phyloP scores from a whole-genome alignment of 2,888 invertebrate genomes.

The Cosmopolites sordidus region DNA sequence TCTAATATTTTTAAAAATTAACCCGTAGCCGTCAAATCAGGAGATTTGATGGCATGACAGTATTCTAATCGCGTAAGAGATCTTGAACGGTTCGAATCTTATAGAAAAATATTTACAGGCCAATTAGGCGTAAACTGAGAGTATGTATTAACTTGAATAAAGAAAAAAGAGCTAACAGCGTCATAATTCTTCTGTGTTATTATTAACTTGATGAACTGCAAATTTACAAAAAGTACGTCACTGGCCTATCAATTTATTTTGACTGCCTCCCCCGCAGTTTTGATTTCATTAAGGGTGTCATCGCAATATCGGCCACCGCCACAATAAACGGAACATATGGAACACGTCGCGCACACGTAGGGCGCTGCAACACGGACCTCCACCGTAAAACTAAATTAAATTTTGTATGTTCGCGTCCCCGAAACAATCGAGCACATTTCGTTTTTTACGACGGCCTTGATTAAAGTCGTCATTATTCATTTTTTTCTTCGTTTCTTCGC shows the following conservation, averaged over 20 bases:
- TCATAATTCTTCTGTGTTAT: no score
- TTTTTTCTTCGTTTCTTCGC: slow-evolving; percentile 9
- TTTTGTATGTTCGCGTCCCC: slow-evolving; percentile 43
- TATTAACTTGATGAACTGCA: no score
- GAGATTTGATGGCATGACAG: no score
- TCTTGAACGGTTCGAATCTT: no score
- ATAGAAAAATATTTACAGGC: no score
- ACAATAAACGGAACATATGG: slow-evolving; percentile 42
- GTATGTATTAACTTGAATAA: no score
- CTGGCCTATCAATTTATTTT: slow-evolving; percentile 42
- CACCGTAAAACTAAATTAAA: slow-evolving; percentile 46
- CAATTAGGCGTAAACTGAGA: no score
- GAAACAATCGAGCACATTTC: slow-evolving; percentile 25
- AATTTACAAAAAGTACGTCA: slow-evolving; percentile 10
- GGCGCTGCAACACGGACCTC: slow-evolving; percentile 35
- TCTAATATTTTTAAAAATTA: no score
- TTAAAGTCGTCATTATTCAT: slow-evolving; percentile 20
- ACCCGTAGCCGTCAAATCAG: no score
- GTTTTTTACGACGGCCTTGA: slow-evolving; percentile 20
- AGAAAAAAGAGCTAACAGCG: no score
- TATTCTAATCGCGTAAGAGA: no score
- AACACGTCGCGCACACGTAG: slow-evolving; percentile 40
- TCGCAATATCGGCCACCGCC: slow-evolving; percentile 38
- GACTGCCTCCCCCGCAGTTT: slow-evolving; percentile 45
- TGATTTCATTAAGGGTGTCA: slow-evolving; percentile 48